phyloP scores from a whole-genome alignment of 2,113 vertebrate species.

The Calidris pygmaea region DNA sequence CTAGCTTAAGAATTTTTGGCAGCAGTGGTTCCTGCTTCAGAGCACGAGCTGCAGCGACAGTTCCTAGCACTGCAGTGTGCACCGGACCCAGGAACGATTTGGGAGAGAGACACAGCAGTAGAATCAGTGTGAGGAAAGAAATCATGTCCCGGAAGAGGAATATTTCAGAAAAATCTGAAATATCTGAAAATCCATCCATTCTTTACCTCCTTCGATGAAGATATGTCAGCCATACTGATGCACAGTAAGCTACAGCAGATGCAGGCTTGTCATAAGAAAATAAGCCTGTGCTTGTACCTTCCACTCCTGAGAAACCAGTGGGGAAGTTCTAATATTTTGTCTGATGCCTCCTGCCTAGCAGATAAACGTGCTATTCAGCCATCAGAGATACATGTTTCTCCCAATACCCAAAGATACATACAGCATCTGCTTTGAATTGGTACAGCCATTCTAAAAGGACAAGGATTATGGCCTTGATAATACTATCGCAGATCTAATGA shows the following conservation, averaged over 20 bases:
- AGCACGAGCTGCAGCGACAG: background rate
- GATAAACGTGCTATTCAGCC: background rate
- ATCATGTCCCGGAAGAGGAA: background rate
- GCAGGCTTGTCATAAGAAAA: background rate
- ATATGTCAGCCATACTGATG: background rate
- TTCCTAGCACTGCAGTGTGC: background rate
- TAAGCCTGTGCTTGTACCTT: background rate
- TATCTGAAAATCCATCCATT: background rate
- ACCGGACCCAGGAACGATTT: background rate
- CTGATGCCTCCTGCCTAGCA: background rate
- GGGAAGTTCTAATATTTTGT: background rate
- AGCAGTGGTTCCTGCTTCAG: background rate
- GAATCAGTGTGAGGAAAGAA: background rate
- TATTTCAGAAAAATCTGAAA: background rate
- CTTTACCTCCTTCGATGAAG: background rate
- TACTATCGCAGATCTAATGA: background rate
- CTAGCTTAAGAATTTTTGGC: background rate
- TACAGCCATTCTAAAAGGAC: background rate
- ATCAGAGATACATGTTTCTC: background rate
- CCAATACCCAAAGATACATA: background rate
- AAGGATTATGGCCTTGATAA: background rate
- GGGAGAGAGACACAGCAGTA: background rate
- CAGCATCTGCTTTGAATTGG: background rate
- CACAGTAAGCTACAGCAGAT: background rate
- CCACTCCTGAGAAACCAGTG: background rate